A percentile compares a stretch with the other conserved stretches of the same genome.
These are phyloP conservation scores for Synergus japonicus DNA, from an alignment of 2,888 invertebrate species.

Conservation along the genomic window DNA sequence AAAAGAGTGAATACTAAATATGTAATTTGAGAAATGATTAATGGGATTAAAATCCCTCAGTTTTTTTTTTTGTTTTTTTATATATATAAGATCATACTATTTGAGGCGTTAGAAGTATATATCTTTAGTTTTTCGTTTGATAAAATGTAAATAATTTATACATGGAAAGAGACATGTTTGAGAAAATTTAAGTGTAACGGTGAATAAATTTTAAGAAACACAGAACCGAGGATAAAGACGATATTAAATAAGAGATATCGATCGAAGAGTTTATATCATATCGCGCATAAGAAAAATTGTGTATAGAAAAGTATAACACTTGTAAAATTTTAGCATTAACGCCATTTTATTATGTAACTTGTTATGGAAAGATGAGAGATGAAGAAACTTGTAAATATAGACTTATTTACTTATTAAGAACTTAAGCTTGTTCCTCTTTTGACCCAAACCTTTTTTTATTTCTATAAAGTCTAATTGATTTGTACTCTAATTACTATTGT, in stretches of 20 bases:
- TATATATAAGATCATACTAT: slow-evolving; percentile 15
- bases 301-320: slow-evolving; percentile 68
- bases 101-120: slow-evolving; percentile 46
- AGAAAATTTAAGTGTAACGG: slow-evolving; percentile 30
- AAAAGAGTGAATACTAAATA: slow-evolving; percentile 64
- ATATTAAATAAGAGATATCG: slow-evolving; percentile 35
- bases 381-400: slow-evolving; percentile 75
- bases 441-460: neutral
- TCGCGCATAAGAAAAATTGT: slow-evolving; percentile 56
- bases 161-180: slow-evolving; percentile 55
- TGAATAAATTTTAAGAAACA: slow-evolving; percentile 39
- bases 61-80: slow-evolving; percentile 15
- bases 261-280: slow-evolving; percentile 54
- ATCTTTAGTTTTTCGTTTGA: slow-evolving; percentile 60
- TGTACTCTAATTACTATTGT: no score
- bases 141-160: slow-evolving; percentile 72
- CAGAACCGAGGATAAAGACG: slow-evolving; percentile 44
- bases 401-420: slow-evolving; percentile 75
- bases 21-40: slow-evolving; percentile 58
- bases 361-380: slow-evolving; percentile 71
- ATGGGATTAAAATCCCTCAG: slow-evolving; percentile 34
- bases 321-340: slow-evolving; percentile 75
- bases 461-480: no score
- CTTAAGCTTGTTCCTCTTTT: slow-evolving; percentile 50
- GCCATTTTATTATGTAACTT: slow-evolving; percentile 75